Evolutionary conservation across 1,140 invertebrate genomes (phyloP), one percentile per base, ranked within the genome.

Genomic region (Danaus plexippus): DNA sequence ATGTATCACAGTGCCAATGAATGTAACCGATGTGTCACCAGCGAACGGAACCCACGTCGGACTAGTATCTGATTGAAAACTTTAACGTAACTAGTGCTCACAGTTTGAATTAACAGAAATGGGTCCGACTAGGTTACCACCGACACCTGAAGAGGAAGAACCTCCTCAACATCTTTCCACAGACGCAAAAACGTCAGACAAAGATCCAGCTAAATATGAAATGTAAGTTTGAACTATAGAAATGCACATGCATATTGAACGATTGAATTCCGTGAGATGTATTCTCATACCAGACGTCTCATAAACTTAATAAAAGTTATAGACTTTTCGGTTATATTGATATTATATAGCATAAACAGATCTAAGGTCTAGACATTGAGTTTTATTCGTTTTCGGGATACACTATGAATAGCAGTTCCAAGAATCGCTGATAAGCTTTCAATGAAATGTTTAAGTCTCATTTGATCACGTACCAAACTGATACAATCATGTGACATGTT

Each of bases 61-160:
- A 82, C 76, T 84, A 78, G 79, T 80, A 63, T 60, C 49, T 75
- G 70, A 76, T 64, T 60, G 56, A 52, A 52, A 58, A 15, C 13
- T 40, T 52, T 9, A 52, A 54, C 64, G 58, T 55, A 2, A 32
- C 22, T 32, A 63, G 57, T 65, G 62, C 50, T 42, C 48, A 54
- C 46, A 45, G 46, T 42, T 47, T 54, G 40, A 46, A 58, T 55
- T 65, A 54, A 43, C 43, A 43, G 51, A 47, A 12, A 86, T 86
- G 83, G 83, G 81, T 47, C 83, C 77, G 42, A 85, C 80, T 48
- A 77, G 81, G 65, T 71, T 86, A 52, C 80, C 83, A 12, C 61
- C 72, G 52, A 83, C 81, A 9, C 81, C 80, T 5, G 83, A 85
- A 61, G 81, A 85, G 12, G 78, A 85, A 52, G 78, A 85, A 51